Evolutionary conservation across 1,140 invertebrate species (phyloP).

Genomic region (Drosophila nasuta): DNA sequence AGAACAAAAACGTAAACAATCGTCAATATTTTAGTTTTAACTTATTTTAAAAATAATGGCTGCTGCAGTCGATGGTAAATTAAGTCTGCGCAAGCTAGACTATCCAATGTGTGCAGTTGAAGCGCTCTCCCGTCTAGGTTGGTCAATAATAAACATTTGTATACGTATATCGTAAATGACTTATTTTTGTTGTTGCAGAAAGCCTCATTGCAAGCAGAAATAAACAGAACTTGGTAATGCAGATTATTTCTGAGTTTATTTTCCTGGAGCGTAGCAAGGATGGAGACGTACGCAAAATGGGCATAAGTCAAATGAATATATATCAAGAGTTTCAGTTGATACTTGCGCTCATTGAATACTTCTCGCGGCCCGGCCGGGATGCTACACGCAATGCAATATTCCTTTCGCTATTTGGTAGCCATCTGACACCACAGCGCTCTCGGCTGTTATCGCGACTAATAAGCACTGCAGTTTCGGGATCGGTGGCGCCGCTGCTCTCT

Average conservation of each 20-base stretch:
- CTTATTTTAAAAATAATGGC: conserved; percentile 45
- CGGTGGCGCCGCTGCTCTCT: conserved; percentile 89
- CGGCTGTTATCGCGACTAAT: conserved; percentile 91
- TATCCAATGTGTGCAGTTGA: conserved; percentile 89
- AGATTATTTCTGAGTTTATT: conserved; percentile 92
- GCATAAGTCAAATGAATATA: conserved; percentile 86
- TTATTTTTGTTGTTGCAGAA: conserved; percentile 52
- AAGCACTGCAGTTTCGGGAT: conserved; percentile 91
- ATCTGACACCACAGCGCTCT: conserved; percentile 88
- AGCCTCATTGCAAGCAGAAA: conserved; percentile 66
- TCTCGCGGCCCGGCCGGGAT: conserved; percentile 89
- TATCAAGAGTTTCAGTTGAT: conserved; percentile 91
- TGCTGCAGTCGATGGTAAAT: conserved; percentile 56
- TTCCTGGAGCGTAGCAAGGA: conserved; percentile 89
- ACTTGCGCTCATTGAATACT: conserved; percentile 90
- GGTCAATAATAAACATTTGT: conserved; percentile 24
- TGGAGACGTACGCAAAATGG: conserved; percentile 63
- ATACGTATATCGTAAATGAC: not conserved
- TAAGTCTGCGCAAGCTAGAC: conserved; percentile 86
- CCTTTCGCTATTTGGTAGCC: conserved; percentile 90
- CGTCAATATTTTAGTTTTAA: not conserved
- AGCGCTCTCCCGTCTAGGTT: conserved; percentile 88
- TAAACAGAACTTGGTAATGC: conserved; percentile 87
- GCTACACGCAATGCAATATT: conserved; percentile 92
- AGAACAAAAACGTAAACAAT: not conserved